Conservation (phyloP, 2,888 invertebrate genomes). For the Hyles lineata region DNA sequence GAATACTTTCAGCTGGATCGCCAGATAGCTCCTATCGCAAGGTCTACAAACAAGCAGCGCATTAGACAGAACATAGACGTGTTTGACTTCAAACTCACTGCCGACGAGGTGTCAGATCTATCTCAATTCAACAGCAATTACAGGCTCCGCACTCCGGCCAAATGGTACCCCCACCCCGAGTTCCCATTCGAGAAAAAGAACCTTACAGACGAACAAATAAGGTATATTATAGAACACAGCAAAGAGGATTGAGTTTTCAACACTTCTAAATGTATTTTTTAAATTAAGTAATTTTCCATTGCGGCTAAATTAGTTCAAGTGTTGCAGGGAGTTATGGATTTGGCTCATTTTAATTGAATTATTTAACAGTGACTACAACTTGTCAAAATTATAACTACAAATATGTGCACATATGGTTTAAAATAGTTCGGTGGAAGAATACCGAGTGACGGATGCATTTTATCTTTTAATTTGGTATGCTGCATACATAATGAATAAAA, state of each 20-base stretch:
- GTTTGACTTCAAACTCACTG: conserved; percentile 82
- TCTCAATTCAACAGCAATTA: conserved; percentile 80
- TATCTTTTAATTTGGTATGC: no score
- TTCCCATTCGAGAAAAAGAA: conserved; percentile 76
- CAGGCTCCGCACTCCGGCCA: conserved; percentile 69
- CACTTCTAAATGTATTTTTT: not conserved
- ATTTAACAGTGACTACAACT: no score
- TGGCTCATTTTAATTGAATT: no score
- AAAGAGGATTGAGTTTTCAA: conserved; percentile 61
- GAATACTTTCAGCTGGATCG: conserved; percentile 76
- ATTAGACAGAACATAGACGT: conserved; percentile 84
- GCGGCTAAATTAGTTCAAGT: not conserved
- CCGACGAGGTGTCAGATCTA: conserved; percentile 79
- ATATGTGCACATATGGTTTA: no score
- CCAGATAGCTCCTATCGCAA: conserved; percentile 85
- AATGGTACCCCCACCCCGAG: conserved; percentile 71
- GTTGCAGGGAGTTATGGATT: not conserved
- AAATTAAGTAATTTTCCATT: not conserved
- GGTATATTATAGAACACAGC: conserved; percentile 65
- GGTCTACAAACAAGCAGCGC: conserved; percentile 83
- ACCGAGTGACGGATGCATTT: no score
- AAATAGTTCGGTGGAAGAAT: no score
- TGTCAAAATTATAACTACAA: no score
- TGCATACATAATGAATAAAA: no score
- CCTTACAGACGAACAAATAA: conserved; percentile 62